phyloP scores from a whole-genome alignment of 2,888 invertebrate genomes.

The Pediacus dermestoides region DNA sequence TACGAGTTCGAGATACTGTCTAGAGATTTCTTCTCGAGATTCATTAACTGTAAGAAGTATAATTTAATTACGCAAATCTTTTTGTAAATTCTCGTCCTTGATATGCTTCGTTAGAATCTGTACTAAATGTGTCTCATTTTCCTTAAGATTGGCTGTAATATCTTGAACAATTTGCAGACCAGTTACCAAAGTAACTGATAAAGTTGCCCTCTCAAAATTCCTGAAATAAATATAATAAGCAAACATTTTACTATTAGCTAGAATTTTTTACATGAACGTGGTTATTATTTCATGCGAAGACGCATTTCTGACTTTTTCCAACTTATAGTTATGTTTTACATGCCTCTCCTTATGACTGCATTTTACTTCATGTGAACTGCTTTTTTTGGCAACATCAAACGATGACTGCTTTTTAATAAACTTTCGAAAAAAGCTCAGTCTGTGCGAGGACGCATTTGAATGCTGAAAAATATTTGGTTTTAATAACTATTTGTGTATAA shows the following conservation, averaged over 20 bases:
- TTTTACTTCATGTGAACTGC: too few species aligned
- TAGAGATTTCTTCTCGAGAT: too few species aligned
- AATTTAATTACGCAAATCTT: conserved; percentile 33
- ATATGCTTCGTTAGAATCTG: conserved; percentile 34
- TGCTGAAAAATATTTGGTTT: conserved; percentile 17
- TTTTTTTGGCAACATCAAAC: conserved; percentile 8
- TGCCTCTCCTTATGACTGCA: neutral
- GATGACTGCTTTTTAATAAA: conserved; percentile 15
- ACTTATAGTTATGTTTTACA: neutral
- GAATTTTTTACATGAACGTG: conserved; percentile 13
- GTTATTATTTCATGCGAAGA: conserved; percentile 6
- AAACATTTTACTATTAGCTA: neutral
- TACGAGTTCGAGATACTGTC: too few species aligned
- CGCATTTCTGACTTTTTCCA: neutral
- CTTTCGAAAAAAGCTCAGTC: conserved; percentile 21
- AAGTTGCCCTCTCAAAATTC: conserved; percentile 18
- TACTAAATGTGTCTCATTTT: conserved; percentile 34
- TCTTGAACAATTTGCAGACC: conserved; percentile 27
- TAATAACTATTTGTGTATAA: conserved; percentile 1
- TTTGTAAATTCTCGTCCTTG: conserved; percentile 30
- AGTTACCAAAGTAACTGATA: conserved; percentile 17
- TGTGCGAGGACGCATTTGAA: conserved; percentile 15
- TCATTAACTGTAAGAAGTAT: too few species aligned
- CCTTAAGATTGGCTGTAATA: conserved; percentile 26
- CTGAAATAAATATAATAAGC: conserved; percentile 20